Conservation (phyloP, 2,888 invertebrate species). For the Meliscaeva auricollis region DNA sequence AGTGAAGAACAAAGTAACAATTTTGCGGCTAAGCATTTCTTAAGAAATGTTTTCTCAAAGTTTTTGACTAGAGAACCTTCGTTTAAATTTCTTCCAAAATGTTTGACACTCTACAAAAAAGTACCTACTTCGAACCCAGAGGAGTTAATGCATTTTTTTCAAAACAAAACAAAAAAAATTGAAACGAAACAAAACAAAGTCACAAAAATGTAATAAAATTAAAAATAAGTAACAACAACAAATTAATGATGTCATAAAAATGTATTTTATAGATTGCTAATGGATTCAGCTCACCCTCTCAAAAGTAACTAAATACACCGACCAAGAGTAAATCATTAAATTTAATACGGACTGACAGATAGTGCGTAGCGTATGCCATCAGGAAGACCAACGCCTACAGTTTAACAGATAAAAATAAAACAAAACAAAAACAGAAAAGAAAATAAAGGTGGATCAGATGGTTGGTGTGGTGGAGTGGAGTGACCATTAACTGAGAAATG, state of each 20-base stretch:
- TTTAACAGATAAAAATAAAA: constrained; percentile 37
- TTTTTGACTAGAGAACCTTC: no score
- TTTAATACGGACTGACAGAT: constrained; percentile 55
- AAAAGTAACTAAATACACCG: constrained; percentile 59
- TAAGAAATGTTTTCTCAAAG: no score
- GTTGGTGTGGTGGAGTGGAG: constrained; percentile 10
- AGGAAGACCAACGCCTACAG: constrained; percentile 67
- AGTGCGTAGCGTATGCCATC: constrained; percentile 49
- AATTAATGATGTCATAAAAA: constrained; percentile 73
- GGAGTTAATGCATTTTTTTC: background rate
- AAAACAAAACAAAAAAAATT: background rate
- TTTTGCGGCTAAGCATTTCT: no score
- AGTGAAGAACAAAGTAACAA: no score
- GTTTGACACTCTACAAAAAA: no score
- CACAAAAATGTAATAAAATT: constrained; percentile 44
- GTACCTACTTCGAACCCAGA: no score
- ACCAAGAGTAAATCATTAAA: constrained; percentile 58
- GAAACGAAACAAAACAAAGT: background rate
- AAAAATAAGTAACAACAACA: constrained; percentile 25
- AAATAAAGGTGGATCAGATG: constrained; percentile 35
- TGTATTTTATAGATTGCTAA: constrained; percentile 73
- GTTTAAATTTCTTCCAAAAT: no score
- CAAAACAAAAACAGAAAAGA: constrained; percentile 14
- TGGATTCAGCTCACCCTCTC: constrained; percentile 62
- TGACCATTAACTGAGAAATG: constrained; percentile 30